Evolutionary conservation across 2,888 invertebrate species (phyloP), one percentile per base, ranked within the genome.

Genomic region (Agrotis puta): DNA sequence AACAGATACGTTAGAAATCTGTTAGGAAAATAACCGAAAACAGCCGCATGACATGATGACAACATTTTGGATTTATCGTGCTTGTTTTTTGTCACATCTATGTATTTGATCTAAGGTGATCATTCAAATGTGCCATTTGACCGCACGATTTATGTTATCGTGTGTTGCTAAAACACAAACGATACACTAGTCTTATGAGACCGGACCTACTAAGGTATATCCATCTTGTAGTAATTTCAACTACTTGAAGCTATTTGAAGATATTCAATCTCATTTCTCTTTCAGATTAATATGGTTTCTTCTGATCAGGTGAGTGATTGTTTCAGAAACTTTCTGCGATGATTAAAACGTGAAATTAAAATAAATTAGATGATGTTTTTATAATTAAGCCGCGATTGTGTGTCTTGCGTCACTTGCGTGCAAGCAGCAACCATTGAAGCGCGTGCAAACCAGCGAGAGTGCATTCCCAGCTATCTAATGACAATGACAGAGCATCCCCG

Each of bases 401-500:
- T 72, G 71, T 83, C 87, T 92, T 91, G 89, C 90, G 88, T 90
- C 88, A 91, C 88, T 93, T 88, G 92, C 93, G 92, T 93, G 92
- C 86, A 85, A 86, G 68, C 82, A 76, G 74, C 80, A 85, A 84
- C 83, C 84, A 88, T 87, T 88, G 83, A 87, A 84, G 88, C 84
- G 89, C 90, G 88, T 89, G 92, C 88, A 85, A 89, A 85, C 84
- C 89, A 92, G 95, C 93, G 95, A 95, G 95, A 96, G 95, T 93
- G 95, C 94, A 95, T 95, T 95, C 95, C 90, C 93, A 93, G 92
- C 87, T 87, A 92, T 93, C 91, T 92, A 92, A 92, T 91, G 94
- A 95, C 95, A 95, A 94, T 94, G 94, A 94, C 92, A 90, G 94
- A 91, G 90, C 93, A 94, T 93, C 94, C 92, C 93, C 93, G 95